A percentile compares a stretch with the other conserved stretches of the same genome.
Evolutionary conservation across 2,797 vertebrate genomes (phyloP).

Genomic region (Anas georgica): DNA sequence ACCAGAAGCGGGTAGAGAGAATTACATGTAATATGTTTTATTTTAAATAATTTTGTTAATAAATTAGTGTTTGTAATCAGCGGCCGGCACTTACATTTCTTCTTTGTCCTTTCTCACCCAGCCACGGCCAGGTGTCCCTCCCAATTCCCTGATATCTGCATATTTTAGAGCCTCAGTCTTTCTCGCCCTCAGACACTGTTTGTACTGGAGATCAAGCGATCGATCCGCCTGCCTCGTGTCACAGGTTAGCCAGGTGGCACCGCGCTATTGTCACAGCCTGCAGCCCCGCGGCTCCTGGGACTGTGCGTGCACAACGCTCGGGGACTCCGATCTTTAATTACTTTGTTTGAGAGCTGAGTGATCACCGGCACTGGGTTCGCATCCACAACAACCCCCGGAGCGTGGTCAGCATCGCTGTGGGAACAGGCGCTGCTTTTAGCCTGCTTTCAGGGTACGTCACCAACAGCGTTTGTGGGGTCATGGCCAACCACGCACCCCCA

Average conservation of each 20-base stretch:
- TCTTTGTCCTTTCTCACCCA: background rate
- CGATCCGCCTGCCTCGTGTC: accelerated
- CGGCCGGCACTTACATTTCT: background rate
- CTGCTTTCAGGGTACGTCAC: too few species aligned
- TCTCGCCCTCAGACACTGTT: accelerated
- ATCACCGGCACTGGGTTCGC: background rate
- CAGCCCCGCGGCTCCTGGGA: background rate
- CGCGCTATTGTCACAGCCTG: background rate
- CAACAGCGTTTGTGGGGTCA: accelerated
- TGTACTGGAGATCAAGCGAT: background rate
- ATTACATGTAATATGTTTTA: background rate
- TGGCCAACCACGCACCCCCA: accelerated
- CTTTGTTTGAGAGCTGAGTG: background rate
- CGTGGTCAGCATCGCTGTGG: accelerated
- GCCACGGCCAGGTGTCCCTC: accelerated
- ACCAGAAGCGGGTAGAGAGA: accelerated
- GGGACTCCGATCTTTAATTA: background rate
- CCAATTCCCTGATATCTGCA: background rate
- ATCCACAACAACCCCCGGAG: background rate
- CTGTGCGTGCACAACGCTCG: accelerated
- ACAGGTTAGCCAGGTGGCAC: background rate
- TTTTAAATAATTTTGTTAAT: background rate
- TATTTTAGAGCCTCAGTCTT: background rate
- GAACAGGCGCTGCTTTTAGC: too few species aligned
- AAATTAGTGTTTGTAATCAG: background rate